phyloP scores from a whole-genome alignment of 2,888 invertebrate species.

The Glaucopsyche alexis region DNA sequence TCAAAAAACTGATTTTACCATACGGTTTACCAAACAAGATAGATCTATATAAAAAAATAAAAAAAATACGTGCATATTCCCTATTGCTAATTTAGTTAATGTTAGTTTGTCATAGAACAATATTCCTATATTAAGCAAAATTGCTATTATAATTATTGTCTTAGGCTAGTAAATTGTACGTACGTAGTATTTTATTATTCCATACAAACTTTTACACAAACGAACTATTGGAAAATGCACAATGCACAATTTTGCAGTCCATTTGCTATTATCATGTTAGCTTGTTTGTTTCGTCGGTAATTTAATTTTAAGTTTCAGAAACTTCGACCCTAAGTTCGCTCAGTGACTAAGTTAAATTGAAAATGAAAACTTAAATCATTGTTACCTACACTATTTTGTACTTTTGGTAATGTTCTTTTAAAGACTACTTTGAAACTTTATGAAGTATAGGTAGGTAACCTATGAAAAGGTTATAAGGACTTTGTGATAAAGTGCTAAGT shows the following conservation, averaged over 20 bases:
- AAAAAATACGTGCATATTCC: too few species aligned
- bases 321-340: slow-evolving; percentile 11
- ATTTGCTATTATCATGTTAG: background rate
- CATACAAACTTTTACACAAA: background rate
- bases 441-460: background rate
- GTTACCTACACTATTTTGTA: slow-evolving; percentile 7
- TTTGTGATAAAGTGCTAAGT: background rate
- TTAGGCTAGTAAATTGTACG: background rate
- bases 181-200: background rate
- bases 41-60: too few species aligned
- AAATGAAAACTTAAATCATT: slow-evolving; percentile 15
- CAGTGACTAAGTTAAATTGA: slow-evolving; percentile 13
- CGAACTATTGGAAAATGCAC: background rate
- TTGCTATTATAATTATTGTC: background rate
- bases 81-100: too few species aligned
- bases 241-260: slow-evolving; percentile 4
- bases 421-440: background rate
- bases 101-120: background rate
- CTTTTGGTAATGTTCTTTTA: slow-evolving; percentile 5
- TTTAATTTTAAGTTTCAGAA: slow-evolving; percentile 14
- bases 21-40: too few species aligned
- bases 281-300: slow-evolving; percentile 4
- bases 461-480: background rate
- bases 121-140: background rate
- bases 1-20: too few species aligned